phyloP scores from a whole-genome alignment of 2,797 vertebrate genomes.

The Scomberomorus guttatus region DNA sequence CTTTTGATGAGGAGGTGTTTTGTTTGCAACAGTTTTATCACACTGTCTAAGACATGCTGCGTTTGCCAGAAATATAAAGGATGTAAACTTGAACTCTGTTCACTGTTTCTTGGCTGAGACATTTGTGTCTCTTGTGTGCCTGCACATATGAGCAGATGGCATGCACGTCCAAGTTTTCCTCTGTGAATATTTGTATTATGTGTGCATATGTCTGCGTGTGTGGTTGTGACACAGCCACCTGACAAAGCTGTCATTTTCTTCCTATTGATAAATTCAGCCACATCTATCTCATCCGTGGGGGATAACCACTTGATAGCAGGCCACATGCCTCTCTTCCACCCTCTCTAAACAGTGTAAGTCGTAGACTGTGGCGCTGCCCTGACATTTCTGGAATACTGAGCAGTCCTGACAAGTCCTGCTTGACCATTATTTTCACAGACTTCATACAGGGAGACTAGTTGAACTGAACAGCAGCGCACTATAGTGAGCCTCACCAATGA shows the following conservation, averaged over 20 bases:
- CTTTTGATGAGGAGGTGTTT: constrained; percentile 83
- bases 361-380: constrained; percentile 63
- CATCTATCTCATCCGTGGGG: constrained; percentile 58
- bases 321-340: constrained; percentile 63
- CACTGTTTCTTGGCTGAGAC: constrained; percentile 61
- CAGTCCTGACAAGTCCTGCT: constrained; percentile 73
- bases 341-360: constrained; percentile 72
- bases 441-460: constrained; percentile 63
- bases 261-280: constrained; percentile 65
- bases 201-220: constrained; percentile 65
- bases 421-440: constrained; percentile 76
- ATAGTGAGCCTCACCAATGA: constrained; percentile 52
- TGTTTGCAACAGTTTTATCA: constrained; percentile 80
- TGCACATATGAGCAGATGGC: constrained; percentile 61
- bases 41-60: constrained; percentile 68
- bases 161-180: constrained; percentile 55
- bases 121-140: constrained; percentile 31
- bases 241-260: constrained; percentile 65
- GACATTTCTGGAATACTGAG: constrained; percentile 71
- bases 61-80: constrained; percentile 63
- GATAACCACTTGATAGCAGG: constrained; percentile 64
- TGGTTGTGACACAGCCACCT: constrained; percentile 61
- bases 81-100: constrained; percentile 67
- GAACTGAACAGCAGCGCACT: constrained; percentile 43
- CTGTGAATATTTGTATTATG: constrained; percentile 64